Evolutionary conservation across 2,797 vertebrate species (phyloP).

Genomic region (Chromobotia macracanthus): DNA sequence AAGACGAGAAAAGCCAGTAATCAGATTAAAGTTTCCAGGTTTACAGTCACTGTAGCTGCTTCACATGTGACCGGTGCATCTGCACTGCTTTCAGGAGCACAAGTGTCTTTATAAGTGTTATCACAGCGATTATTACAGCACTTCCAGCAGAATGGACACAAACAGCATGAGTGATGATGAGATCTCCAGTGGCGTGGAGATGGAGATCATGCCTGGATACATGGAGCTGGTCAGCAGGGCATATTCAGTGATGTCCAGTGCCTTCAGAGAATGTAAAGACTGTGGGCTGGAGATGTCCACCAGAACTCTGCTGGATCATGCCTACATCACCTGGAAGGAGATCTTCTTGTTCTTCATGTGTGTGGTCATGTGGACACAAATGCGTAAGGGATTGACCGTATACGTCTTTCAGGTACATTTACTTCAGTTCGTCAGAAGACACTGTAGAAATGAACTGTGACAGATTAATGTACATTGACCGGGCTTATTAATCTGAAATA

Average conservation of each 20-base stretch:
- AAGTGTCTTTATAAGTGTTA: neutral
- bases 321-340: constrained; percentile 82
- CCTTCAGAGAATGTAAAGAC: constrained; percentile 78
- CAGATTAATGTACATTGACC: too few species aligned
- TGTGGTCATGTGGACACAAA: constrained; percentile 85
- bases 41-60: neutral
- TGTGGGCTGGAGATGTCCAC: constrained; percentile 84
- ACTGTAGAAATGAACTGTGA: too few species aligned
- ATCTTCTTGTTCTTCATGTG: constrained; percentile 83
- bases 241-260: constrained; percentile 74
- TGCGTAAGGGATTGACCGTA: constrained; percentile 79
- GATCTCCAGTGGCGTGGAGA: constrained; percentile 40
- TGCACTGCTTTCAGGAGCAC: neutral
- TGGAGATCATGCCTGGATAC: constrained; percentile 87
- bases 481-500: too few species aligned
- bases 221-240: constrained; percentile 77
- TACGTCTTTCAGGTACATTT: constrained; percentile 88
- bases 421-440: too few species aligned
- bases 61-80: neutral
- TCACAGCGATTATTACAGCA: neutral
- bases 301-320: constrained; percentile 84
- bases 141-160: constrained; percentile 65
- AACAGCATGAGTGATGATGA: constrained; percentile 51
- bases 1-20: constrained; percentile 21
- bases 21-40: constrained; percentile 21